Evolutionary conservation across 1,140 invertebrate genomes (phyloP), one percentile per base, ranked within the genome.

Genomic region (Chironomus tepperi): DNA sequence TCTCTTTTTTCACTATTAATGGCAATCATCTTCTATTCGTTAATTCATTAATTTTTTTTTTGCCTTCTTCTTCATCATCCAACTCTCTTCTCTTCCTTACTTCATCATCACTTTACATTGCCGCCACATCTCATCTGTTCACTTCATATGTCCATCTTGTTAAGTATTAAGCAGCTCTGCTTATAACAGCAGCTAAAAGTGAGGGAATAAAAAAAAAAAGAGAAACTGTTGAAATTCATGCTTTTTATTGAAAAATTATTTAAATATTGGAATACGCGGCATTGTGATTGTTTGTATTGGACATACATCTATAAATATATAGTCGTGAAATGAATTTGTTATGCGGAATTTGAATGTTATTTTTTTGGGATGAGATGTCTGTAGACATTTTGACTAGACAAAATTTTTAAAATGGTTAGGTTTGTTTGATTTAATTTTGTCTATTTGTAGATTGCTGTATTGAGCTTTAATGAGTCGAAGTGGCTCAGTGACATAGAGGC

Each of bases 171-270:
- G 24, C 24, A 34, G 43, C 2, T 9, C 12, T 57, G 12, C n/a
- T 57, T 57, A 70, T 8, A 70, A 18, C 16, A 19, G n/a, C 65
- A 70, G 6, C 19, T 18, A 19, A 70, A 18, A 18, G 19, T 19
- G 65, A 70, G 16, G 19, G 7, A 7, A n/a, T n/a, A n/a, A n/a
- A 67, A 67, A 67, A 67, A 65, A 67, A 70, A 70, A 19, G 16
- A 70, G 16, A 70, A 70, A 21, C 65, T 70, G 65, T 70, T 70
- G 65, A 70, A 70, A 70, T 70, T 70, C 65, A 70, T 70, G 65
- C 19, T 70, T 70, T 70, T 19, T 70, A 70, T 70, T 21, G 65
- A 70, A 57, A 57, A 70, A 70, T 70, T 70, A 70, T 70, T 70
- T 21, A 70, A 70, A 70, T 57, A 57, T 57, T 57, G 9, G 12